Percentiles rank a stretch among this genome's conserved stretches.
These are phyloP conservation scores for Tachina grossa DNA, from an alignment of 2,888 invertebrate species.

Conservation along the genomic window DNA sequence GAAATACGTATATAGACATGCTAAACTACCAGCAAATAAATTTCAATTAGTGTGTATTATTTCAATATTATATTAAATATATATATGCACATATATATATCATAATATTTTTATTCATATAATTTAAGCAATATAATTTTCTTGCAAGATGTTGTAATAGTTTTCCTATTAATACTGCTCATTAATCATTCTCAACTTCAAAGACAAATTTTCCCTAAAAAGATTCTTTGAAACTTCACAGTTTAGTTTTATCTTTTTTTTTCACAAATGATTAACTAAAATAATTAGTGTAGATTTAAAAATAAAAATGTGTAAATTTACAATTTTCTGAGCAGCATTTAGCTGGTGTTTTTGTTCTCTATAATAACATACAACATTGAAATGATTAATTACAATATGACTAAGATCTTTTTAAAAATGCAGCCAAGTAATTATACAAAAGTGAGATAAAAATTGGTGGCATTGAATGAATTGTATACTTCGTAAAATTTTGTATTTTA, in stretches of 20 bases:
- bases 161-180: neutral
- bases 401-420: neutral
- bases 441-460: neutral
- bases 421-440: neutral
- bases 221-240: neutral
- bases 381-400: conserved; percentile 63
- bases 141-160: neutral
- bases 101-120: too few species aligned
- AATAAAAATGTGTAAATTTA: conserved; percentile 43
- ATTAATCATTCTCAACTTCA: conserved; percentile 25
- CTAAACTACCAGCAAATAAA: too few species aligned
- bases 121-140: neutral
- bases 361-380: conserved; percentile 52
- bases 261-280: conserved; percentile 55
- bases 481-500: neutral
- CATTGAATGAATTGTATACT: neutral
- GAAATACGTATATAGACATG: too few species aligned
- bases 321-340: conserved; percentile 31
- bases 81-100: too few species aligned
- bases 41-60: too few species aligned
- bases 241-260: neutral
- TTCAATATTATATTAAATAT: too few species aligned
- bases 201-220: neutral
- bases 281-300: conserved; percentile 67
- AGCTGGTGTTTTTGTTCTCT: neutral